Evolutionary conservation across 2,113 vertebrate genomes (phyloP).

Genomic region (Hassar affinis): DNA sequence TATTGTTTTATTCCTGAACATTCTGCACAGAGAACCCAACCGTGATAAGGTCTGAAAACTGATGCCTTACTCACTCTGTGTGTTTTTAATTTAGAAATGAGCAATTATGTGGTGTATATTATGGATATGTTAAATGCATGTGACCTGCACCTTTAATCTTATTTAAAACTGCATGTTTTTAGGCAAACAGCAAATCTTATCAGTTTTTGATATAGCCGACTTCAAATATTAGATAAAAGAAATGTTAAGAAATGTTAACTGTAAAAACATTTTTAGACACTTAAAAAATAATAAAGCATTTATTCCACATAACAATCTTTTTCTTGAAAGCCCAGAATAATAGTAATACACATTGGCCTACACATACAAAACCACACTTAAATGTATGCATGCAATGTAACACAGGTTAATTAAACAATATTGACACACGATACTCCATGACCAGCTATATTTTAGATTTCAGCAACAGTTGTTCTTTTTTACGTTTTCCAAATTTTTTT

Average conservation of each 20-base stretch:
- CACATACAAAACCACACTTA: background rate
- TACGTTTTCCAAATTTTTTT: background rate
- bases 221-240: background rate
- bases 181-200: background rate
- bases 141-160: background rate
- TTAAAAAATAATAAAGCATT: background rate
- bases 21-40: no score
- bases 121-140: background rate
- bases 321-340: background rate
- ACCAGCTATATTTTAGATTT: background rate
- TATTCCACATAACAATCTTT: background rate
- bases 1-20: background rate
- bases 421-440: background rate
- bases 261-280: background rate
- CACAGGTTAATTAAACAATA: background rate
- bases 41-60: background rate
- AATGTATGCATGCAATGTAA: background rate
- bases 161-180: background rate
- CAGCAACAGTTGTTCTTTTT: background rate
- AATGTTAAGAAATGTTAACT: background rate
- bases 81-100: background rate
- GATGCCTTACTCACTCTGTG: background rate
- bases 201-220: background rate
- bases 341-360: background rate
- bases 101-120: background rate